Evolutionary conservation across 2,797 vertebrate genomes (phyloP).

Genomic region (Alosa sapidissima): DNA sequence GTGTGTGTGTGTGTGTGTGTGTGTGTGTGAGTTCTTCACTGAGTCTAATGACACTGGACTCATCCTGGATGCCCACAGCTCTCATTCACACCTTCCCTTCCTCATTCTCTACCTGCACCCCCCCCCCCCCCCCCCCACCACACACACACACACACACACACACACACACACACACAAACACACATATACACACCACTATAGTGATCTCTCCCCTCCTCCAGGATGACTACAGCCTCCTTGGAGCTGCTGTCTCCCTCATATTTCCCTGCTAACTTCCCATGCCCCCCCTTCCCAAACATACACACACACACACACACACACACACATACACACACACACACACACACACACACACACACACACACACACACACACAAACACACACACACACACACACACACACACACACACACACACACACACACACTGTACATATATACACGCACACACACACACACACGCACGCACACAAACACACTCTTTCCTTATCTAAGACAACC

Average conservation of each 20-base stretch:
- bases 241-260: too few species aligned
- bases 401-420: conserved; percentile 17
- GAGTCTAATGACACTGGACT: not conserved
- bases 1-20: too few species aligned
- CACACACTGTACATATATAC: too few species aligned
- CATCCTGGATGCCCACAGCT: too few species aligned
- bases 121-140: not conserved
- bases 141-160: not conserved
- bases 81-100: not conserved
- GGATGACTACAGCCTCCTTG: too few species aligned
- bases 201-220: too few species aligned
- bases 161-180: not conserved
- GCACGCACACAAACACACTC: not conserved
- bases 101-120: not conserved
- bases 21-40: not conserved
- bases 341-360: conserved; percentile 25
- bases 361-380: conserved; percentile 13
- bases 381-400: conserved; percentile 25
- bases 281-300: not conserved
- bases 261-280: not conserved
- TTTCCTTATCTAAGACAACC: not conserved
- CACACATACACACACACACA: conserved; percentile 15
- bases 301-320: not conserved
- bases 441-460: conserved; percentile 25
- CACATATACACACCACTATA: not conserved